Conservation (phyloP, 2,113 vertebrate species). For the Chaenogobius annularis region DNA sequence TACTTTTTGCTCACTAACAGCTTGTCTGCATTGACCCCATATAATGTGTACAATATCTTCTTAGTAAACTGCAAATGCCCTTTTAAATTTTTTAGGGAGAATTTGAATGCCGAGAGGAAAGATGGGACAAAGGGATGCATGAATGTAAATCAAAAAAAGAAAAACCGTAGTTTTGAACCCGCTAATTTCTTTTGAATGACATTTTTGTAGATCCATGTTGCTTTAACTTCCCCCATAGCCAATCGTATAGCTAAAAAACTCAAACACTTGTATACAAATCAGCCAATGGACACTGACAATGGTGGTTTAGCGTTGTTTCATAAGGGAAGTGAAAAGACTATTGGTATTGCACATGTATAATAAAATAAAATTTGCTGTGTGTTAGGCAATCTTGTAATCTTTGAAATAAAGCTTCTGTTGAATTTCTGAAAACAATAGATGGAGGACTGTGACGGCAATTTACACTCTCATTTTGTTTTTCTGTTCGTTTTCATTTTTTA, state of each 20-base stretch:
- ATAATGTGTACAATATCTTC: conserved; percentile 23
- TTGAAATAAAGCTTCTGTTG: conserved; percentile 84
- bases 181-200: conserved; percentile 41
- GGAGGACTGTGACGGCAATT: conserved; percentile 96
- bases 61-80: conserved; percentile 3
- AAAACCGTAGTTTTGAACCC: conserved; percentile 14
- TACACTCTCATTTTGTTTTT: conserved; percentile 87
- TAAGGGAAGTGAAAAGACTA: conserved; percentile 73
- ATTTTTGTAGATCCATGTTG: conserved; percentile 40
- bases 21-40: conserved; percentile 30
- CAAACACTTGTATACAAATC: conserved; percentile 81
- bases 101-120: conserved; percentile 24
- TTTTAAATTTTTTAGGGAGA: neutral
- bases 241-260: conserved; percentile 30
- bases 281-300: conserved; percentile 70
- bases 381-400: conserved; percentile 97
- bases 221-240: conserved; percentile 32
- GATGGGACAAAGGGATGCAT: conserved; percentile 32
- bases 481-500: conserved; percentile 84
- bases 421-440: conserved; percentile 91
- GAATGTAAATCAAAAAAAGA: conserved; percentile 55
- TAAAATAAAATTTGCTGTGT: conserved; percentile 94
- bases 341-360: conserved; percentile 99
- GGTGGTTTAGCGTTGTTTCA: conserved; percentile 66
- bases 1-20: conserved; percentile 14